phyloP scores from a whole-genome alignment of 2,113 vertebrate genomes.

The Cebus imitator region DNA sequence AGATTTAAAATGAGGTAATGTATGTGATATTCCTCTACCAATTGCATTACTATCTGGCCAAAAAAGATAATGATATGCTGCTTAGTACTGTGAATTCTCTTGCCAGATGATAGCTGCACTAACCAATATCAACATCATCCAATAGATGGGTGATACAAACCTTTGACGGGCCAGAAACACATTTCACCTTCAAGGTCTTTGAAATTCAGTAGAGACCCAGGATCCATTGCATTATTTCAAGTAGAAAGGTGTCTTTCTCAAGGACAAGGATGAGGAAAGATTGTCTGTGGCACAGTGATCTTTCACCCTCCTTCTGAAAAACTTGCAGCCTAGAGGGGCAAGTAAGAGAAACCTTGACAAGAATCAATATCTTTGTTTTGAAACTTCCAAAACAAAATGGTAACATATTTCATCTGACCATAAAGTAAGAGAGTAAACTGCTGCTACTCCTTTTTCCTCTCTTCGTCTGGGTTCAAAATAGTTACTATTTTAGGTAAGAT shows the following conservation, averaged over 20 bases:
- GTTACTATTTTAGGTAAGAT: neutral
- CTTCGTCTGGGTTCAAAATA: neutral
- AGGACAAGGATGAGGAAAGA: neutral
- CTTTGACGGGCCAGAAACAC: neutral
- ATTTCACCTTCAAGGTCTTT: neutral
- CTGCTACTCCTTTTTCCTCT: neutral
- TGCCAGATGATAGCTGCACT: neutral
- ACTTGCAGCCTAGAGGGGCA: neutral
- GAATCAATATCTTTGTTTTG: neutral
- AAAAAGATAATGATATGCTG: neutral
- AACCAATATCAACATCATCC: neutral
- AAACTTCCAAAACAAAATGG: neutral
- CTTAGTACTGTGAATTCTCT: neutral
- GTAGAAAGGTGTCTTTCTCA: neutral
- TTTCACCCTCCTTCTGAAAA: neutral
- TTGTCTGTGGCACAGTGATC: neutral
- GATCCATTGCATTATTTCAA: neutral
- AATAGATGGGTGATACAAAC: neutral
- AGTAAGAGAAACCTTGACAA: neutral
- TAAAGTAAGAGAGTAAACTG: neutral
- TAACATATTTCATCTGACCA: neutral
- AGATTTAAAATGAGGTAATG: neutral
- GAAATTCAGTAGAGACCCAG: neutral
- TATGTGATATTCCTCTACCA: neutral
- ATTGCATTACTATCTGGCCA: neutral